Percentiles rank a stretch among this genome's conserved stretches.
Conservation (phyloP, 2,888 invertebrate species). For the Lepidocyrtinus sp. region DNA sequence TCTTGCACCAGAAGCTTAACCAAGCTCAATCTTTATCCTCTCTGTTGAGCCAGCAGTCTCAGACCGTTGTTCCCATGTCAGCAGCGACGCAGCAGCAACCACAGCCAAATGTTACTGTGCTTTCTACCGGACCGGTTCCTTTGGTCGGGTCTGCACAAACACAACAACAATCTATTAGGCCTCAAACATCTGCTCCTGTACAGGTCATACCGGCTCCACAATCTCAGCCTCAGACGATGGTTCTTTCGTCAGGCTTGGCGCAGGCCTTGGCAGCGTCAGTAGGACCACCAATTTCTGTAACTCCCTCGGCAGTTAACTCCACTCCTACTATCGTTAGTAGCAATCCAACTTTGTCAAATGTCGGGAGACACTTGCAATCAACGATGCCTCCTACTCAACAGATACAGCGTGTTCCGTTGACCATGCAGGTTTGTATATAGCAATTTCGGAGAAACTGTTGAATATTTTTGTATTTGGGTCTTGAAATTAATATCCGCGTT, state of each 20-base stretch:
- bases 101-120: constrained; percentile 36
- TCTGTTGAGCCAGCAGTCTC: constrained; percentile 15
- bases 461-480: neutral
- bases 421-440: constrained; percentile 46
- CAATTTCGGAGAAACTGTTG: no score
- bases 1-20: constrained; percentile 21
- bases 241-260: constrained; percentile 51
- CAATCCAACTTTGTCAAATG: neutral
- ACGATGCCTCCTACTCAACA: constrained; percentile 1
- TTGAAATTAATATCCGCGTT: neutral
- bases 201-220: constrained; percentile 36
- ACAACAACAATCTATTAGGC: constrained; percentile 33
- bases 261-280: constrained; percentile 57
- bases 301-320: constrained; percentile 7
- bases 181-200: constrained; percentile 19
- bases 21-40: constrained; percentile 8
- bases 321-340: constrained; percentile 24
- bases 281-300: constrained; percentile 24
- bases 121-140: constrained; percentile 16
- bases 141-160: constrained; percentile 5
- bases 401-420: constrained; percentile 18
- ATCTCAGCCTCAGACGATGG: constrained; percentile 49
- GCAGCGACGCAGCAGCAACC: constrained; percentile 36
- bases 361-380: constrained; percentile 19
- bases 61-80: constrained; percentile 24